Conservation (phyloP, 2,113 vertebrate genomes). For the Lethenteron camtschaticum region DNA sequence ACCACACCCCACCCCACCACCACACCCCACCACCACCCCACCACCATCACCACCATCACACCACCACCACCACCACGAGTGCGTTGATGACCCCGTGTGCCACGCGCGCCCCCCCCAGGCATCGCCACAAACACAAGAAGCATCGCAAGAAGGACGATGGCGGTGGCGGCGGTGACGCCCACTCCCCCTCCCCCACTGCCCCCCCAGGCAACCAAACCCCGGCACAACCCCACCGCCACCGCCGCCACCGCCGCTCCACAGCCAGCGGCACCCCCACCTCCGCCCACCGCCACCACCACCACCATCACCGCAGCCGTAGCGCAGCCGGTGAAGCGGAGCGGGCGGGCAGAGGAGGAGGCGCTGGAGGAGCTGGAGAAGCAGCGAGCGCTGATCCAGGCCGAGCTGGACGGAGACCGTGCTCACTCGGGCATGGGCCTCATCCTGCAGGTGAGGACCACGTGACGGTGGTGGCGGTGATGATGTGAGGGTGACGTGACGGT, state of each 20-base stretch:
- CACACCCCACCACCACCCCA: too few species aligned
- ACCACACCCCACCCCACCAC: too few species aligned
- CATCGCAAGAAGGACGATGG: not conserved
- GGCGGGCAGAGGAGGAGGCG: constrained; percentile 47
- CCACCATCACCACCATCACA: too few species aligned
- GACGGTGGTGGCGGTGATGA: too few species aligned
- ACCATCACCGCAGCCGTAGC: not conserved
- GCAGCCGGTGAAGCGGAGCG: not conserved
- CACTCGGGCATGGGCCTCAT: constrained; percentile 97
- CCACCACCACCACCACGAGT: too few species aligned
- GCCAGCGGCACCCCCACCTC: not conserved
- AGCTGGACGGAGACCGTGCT: constrained; percentile 93
- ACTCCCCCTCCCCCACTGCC: not conserved
- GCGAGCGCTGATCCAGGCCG: constrained; percentile 88
- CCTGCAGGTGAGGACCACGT: constrained; percentile 6
- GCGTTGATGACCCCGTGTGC: too few species aligned
- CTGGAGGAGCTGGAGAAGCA: constrained; percentile 95
- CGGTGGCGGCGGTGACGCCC: not conserved
- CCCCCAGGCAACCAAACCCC: not conserved
- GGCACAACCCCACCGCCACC: too few species aligned
- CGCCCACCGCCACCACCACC: not conserved
- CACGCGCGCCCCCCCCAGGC: not conserved
- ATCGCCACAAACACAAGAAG: constrained; percentile 3
- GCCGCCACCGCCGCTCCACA: not conserved
- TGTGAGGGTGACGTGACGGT: too few species aligned